A percentile compares a stretch with the other conserved stretches of the same genome.
Conservation (phyloP, 2,888 invertebrate species). For the Hecatera dysodea region DNA sequence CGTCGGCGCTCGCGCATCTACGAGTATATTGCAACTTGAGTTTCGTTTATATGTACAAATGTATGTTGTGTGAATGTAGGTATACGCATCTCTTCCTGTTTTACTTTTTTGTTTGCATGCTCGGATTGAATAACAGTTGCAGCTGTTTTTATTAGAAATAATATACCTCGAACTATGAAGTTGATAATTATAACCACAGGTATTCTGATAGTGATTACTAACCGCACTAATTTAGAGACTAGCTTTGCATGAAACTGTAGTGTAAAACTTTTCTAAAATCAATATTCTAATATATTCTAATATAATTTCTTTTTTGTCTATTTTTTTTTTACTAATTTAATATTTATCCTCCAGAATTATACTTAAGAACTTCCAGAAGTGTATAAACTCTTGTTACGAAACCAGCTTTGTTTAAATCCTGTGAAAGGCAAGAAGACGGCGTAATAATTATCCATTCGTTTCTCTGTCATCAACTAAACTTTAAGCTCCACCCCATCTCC, state of each 20-base stretch:
- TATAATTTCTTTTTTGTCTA: too few species aligned
- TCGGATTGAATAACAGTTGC: constrained; percentile 30
- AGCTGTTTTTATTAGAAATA: background rate
- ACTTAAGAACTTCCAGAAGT: background rate
- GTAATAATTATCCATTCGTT: constrained; percentile 1
- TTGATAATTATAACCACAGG: background rate
- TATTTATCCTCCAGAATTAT: background rate
- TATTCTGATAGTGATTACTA: background rate
- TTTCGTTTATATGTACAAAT: constrained; percentile 40
- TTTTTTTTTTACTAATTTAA: background rate
- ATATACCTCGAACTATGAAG: background rate
- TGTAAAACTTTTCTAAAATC: background rate
- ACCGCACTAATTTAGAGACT: background rate
- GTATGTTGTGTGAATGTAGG: background rate
- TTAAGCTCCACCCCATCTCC: background rate
- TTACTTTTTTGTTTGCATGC: constrained; percentile 29
- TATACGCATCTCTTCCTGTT: constrained; percentile 49
- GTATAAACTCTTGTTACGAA: too few species aligned
- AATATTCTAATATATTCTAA: background rate
- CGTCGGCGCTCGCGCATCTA: constrained; percentile 46
- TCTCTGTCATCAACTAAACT: constrained; percentile 6
- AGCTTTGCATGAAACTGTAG: background rate
- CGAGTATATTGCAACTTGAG: constrained; percentile 51
- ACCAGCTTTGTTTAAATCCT: background rate
- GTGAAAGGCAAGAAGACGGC: background rate